A percentile compares a stretch with the other conserved stretches of the same genome.
Conservation (phyloP, 2,888 invertebrate genomes). For the Axea sp. region DNA sequence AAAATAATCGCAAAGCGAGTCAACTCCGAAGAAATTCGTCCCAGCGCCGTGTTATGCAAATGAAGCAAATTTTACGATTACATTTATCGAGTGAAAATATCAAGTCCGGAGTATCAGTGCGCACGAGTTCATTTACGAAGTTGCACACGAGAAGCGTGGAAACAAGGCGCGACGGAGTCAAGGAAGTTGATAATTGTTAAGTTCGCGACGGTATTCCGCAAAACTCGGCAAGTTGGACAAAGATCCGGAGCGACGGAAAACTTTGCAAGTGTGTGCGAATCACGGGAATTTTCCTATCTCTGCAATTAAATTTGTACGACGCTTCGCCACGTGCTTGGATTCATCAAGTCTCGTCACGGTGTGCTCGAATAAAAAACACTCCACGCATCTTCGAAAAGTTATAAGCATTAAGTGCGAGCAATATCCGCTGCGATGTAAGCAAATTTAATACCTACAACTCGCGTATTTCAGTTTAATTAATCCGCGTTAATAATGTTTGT, state of each 20-base stretch:
- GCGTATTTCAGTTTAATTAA: too few relatives aligned
- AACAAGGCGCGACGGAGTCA: slow-evolving; percentile 22
- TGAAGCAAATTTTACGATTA: background rate
- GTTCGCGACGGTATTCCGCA: slow-evolving; percentile 22
- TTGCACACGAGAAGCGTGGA: slow-evolving; percentile 4
- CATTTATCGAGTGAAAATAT: slow-evolving; percentile 26
- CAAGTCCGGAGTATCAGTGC: background rate
- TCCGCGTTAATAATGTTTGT: too few relatives aligned
- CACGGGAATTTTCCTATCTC: slow-evolving; percentile 5
- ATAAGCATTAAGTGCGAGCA: too few relatives aligned
- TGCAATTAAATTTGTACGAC: slow-evolving; percentile 36
- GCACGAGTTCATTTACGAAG: slow-evolving; percentile 5
- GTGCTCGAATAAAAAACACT: too few relatives aligned
- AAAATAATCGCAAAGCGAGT: too few relatives aligned
- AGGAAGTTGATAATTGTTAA: slow-evolving; percentile 49
- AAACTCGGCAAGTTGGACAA: slow-evolving; percentile 19
- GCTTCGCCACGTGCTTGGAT: slow-evolving; percentile 8
- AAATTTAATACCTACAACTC: too few relatives aligned
- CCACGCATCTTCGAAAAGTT: too few relatives aligned
- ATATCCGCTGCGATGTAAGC: too few relatives aligned
- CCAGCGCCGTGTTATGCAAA: too few relatives aligned
- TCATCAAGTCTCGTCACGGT: too few relatives aligned
- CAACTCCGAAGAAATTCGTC: too few relatives aligned
- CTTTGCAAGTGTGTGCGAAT: slow-evolving; percentile 8
- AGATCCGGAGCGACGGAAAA: slow-evolving; percentile 18